phyloP scores from a whole-genome alignment of 2,113 vertebrate genomes.

The Callopanchax toddi region DNA sequence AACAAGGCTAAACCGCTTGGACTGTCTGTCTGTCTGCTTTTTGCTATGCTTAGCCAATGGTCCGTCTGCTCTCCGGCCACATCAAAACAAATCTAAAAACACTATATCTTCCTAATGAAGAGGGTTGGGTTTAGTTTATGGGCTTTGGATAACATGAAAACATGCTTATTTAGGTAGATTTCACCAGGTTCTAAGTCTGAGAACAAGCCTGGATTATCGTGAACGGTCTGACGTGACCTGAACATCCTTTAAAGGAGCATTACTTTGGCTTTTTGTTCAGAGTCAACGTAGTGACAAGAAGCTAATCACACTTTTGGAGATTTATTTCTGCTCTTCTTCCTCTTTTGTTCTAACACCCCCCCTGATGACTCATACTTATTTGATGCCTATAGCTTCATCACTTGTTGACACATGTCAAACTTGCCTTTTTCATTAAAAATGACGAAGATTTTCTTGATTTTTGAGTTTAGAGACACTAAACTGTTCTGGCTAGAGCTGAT shows the following conservation, averaged over 20 bases:
- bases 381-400: background rate
- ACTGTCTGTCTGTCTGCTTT: constrained; percentile 80
- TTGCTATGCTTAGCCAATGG: constrained; percentile 76
- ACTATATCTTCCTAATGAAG: constrained; percentile 71
- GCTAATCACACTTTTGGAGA: constrained; percentile 2
- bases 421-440: background rate
- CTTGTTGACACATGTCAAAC: background rate
- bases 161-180: constrained; percentile 64
- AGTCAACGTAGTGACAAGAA: constrained; percentile 5
- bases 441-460: background rate
- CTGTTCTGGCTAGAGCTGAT: constrained; percentile 29
- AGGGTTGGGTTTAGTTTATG: constrained; percentile 56
- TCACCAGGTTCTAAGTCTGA: constrained; percentile 46
- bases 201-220: constrained; percentile 60
- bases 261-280: constrained; percentile 18
- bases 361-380: background rate
- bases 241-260: constrained; percentile 25
- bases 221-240: constrained; percentile 42
- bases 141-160: constrained; percentile 60
- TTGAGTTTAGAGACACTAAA: constrained; percentile 11
- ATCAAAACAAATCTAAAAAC: constrained; percentile 77
- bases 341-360: constrained; percentile 6
- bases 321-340: background rate
- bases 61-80: constrained; percentile 73
- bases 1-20: constrained; percentile 84